Evolutionary conservation across 2,888 invertebrate genomes (phyloP), one percentile per base, ranked within the genome.

Genomic region (Tyria jacobaeae): DNA sequence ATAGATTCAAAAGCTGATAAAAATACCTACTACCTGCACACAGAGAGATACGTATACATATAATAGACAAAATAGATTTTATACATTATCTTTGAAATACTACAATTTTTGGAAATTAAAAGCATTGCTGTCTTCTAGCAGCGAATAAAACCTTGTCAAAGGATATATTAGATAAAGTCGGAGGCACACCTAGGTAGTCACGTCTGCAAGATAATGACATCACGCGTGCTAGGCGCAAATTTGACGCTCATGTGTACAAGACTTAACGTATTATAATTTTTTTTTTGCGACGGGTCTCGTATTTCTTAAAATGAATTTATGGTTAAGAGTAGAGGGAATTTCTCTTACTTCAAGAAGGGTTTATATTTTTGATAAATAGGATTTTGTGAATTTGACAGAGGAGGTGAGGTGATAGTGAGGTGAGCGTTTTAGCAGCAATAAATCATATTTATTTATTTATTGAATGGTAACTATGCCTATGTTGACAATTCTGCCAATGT

Each of bases 191-290:
- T 41, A 37, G 12, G 41, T 73, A 72, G 82, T 80, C 84, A 82
- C 85, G 86, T 84, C 61, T 67, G n/a, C 71, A 56, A 61, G 75
- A 82, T 85, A 85, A 85, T 82, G 82, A 82, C 76, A 78, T 84
- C 83, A 84, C 84, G 83, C 76, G 62, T 76, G 66, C 66, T 62
- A 62, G 27, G 58, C 53, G 49, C 60, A 61, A 68, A 68, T 68
- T 68, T 62, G 65, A 60, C 56, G 57, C 55, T 52, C 64, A 60
- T 63, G 56, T 57, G 64, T 60, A 56, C 50, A 62, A 39, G 48
- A 15, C 60, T 61, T 51, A 64, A 24, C 56, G 58, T 60, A 63
- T 68, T 56, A 68, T 65, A 68, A 65, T 60, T 65, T 65, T 24
- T 53, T 34, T 25, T 49, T 37, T 24, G 54, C 60, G 62, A 60